Percentiles rank a stretch among this genome's conserved stretches.
These are phyloP conservation scores for Diplolepis rosae DNA, from an alignment of 2,888 invertebrate genomes.

Conservation along the genomic window DNA sequence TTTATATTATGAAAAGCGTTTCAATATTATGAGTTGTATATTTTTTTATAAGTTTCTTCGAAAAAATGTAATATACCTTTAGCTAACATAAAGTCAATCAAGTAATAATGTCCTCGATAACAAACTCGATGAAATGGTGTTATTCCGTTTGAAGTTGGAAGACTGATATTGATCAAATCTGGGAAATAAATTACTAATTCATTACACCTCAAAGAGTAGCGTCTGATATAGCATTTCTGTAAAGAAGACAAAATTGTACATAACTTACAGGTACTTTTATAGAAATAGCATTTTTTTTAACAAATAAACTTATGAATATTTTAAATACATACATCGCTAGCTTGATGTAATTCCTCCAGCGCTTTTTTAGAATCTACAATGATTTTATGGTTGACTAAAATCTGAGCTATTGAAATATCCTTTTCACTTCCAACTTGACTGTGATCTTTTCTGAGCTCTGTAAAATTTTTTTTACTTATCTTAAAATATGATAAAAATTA, in stretches of 20 bases:
- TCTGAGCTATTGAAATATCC: neutral
- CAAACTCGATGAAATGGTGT: conserved; percentile 58
- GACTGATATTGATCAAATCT: conserved; percentile 47
- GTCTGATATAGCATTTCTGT: conserved; percentile 50
- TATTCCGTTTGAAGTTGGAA: conserved; percentile 43
- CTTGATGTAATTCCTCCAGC: conserved; percentile 1
- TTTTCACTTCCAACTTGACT: neutral
- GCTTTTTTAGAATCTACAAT: neutral
- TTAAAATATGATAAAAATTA: too few relatives aligned
- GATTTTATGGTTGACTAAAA: neutral
- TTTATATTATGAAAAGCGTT: neutral
- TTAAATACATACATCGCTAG: neutral
- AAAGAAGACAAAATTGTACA: conserved; percentile 27
- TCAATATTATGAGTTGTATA: neutral
- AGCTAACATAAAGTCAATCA: conserved; percentile 51
- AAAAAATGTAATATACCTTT: conserved; percentile 43
- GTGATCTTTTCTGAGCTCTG: neutral
- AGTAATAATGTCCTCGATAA: conserved; percentile 47
- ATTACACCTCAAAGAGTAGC: conserved; percentile 46
- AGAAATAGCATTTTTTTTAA: neutral
- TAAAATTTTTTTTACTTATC: too few relatives aligned
- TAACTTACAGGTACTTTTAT: neutral
- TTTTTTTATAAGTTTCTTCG: neutral
- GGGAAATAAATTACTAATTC: conserved; percentile 47
- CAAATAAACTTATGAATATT: neutral